Evolutionary conservation across 2,797 vertebrate genomes (phyloP).

Genomic region (Fundulus diaphanus): DNA sequence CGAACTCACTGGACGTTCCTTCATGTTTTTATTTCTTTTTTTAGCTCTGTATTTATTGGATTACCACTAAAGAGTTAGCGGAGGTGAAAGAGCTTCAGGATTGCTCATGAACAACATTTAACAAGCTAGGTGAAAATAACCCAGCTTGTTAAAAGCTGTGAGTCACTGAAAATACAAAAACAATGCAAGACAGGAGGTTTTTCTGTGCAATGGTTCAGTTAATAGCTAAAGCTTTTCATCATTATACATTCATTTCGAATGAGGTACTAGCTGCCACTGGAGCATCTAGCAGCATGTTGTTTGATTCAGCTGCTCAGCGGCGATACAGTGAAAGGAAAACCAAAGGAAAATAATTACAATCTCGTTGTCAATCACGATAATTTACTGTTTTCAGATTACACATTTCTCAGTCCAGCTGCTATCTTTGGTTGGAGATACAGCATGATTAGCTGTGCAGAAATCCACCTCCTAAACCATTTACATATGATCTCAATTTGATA

Average conservation of each 20-base stretch:
- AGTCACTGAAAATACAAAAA: constrained; percentile 28
- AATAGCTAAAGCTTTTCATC: constrained; percentile 32
- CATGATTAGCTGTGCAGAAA: background rate
- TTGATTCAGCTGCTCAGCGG: background rate
- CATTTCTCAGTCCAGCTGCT: background rate
- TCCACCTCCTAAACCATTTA: background rate
- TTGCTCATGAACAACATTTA: constrained; percentile 22
- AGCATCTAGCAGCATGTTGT: background rate
- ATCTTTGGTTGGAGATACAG: background rate
- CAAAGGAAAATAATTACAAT: background rate
- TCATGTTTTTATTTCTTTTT: too few species aligned
- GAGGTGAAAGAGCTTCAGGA: background rate
- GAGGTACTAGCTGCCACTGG: background rate
- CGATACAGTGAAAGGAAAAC: background rate
- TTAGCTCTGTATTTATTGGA: too few species aligned
- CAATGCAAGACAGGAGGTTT: constrained; percentile 17
- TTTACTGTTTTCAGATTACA: background rate
- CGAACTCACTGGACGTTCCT: too few species aligned
- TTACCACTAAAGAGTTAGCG: background rate
- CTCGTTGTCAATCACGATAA: background rate
- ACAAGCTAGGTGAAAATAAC: constrained; percentile 32
- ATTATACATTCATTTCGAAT: constrained; percentile 15
- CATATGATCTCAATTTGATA: too few species aligned
- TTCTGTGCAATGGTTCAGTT: constrained; percentile 20
- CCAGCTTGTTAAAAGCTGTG: constrained; percentile 19